These are phyloP conservation scores for Drosophila anomalata DNA, from an alignment of 2,888 invertebrate genomes.

Conservation along the genomic window DNA sequence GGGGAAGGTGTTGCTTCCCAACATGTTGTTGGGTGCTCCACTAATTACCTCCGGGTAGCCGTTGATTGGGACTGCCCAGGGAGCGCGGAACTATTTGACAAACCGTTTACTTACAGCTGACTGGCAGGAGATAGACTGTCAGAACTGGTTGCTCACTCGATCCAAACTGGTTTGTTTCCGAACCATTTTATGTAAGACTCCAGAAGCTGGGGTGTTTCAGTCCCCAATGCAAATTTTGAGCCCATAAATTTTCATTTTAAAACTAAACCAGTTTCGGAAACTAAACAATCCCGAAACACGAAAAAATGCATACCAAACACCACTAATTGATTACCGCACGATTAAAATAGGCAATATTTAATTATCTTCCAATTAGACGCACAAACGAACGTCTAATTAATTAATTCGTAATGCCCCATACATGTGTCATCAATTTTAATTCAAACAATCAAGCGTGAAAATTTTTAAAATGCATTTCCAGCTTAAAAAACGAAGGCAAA, in stretches of 20 bases:
- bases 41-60: conserved; percentile 48
- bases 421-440: conserved; percentile 71
- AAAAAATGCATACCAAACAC: conserved; percentile 37
- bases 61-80: conserved; percentile 2
- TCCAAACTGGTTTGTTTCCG: conserved; percentile 16
- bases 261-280: conserved; percentile 21
- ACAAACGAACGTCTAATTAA: conserved; percentile 66
- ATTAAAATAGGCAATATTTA: conserved; percentile 44
- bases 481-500: neutral
- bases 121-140: conserved; percentile 1
- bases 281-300: neutral
- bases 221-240: conserved; percentile 51
- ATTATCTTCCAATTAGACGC: conserved; percentile 63
- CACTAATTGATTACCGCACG: neutral
- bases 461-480: conserved; percentile 38
- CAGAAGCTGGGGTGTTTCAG: conserved; percentile 32
- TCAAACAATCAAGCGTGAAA: conserved; percentile 33
- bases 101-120: neutral
- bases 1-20: conserved; percentile 25
- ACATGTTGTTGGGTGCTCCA: conserved; percentile 27
- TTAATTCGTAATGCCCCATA: conserved; percentile 69
- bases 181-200: conserved; percentile 6
- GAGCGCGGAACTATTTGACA: neutral
- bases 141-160: conserved; percentile 16
- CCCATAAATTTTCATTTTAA: conserved; percentile 45